Evolutionary conservation across 1,140 invertebrate species (phyloP).

Genomic region (Belonocnema kinseyi): DNA sequence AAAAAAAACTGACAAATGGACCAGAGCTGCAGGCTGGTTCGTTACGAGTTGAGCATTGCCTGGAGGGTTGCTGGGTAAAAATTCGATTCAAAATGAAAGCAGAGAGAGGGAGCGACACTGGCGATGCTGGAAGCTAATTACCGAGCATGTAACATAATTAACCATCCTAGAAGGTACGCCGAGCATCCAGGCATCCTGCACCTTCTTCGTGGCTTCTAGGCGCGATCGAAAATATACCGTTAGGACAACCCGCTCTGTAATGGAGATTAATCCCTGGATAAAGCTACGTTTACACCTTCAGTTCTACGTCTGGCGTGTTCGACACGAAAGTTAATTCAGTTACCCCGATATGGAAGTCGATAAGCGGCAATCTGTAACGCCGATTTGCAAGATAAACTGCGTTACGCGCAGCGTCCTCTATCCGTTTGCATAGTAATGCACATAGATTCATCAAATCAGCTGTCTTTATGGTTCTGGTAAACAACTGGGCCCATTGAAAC

Average conservation of each 20-base stretch:
- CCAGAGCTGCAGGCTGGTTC: neutral
- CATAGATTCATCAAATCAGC: conserved; percentile 9
- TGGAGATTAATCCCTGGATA: conserved; percentile 69
- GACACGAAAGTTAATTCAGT: conserved; percentile 56
- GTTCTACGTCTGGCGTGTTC: conserved; percentile 45
- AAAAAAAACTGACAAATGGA: conserved; percentile 28
- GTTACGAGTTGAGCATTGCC: neutral
- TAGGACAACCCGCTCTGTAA: conserved; percentile 65
- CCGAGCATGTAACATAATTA: conserved; percentile 65
- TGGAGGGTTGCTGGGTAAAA: neutral
- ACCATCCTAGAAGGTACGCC: conserved; percentile 56
- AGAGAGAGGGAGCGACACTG: conserved; percentile 55
- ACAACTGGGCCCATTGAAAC: conserved; percentile 36
- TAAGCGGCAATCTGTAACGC: conserved; percentile 56
- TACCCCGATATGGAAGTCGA: conserved; percentile 52
- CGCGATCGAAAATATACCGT: conserved; percentile 68
- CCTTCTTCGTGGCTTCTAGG: conserved; percentile 51
- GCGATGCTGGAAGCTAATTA: conserved; percentile 63
- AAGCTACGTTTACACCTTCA: conserved; percentile 58
- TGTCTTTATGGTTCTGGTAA: conserved; percentile 20
- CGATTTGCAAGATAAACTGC: conserved; percentile 42
- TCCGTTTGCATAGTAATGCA: conserved; percentile 34
- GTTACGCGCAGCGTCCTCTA: conserved; percentile 38
- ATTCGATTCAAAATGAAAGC: conserved; percentile 48
- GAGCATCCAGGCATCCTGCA: conserved; percentile 45